Evolutionary conservation across 2,888 invertebrate genomes (phyloP).

Genomic region (Ceraclea dissimilis): DNA sequence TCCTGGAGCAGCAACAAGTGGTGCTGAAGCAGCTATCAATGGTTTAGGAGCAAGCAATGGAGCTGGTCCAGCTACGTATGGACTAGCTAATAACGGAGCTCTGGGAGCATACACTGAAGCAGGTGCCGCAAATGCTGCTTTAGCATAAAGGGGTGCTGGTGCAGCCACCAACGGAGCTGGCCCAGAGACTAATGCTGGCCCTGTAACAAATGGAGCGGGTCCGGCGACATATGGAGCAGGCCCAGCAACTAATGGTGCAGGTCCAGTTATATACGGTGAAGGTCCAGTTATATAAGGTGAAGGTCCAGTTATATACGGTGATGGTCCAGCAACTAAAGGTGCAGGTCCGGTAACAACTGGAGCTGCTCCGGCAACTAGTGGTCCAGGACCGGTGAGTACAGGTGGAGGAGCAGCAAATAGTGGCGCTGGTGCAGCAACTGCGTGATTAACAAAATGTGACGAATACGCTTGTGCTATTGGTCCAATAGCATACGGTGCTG

Average conservation of each 20-base stretch:
- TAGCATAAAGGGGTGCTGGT: conserved; percentile 9
- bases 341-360: conserved; percentile 9
- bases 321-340: conserved; percentile 9
- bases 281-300: conserved; percentile 14
- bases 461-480: conserved; percentile 73
- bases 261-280: conserved; percentile 12
- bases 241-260: conserved; percentile 10
- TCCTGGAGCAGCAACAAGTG: conserved; percentile 8
- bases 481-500: conserved; percentile 33
- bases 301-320: conserved; percentile 13
- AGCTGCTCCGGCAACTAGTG: conserved; percentile 30
- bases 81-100: background rate
- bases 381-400: conserved; percentile 47
- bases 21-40: conserved; percentile 7
- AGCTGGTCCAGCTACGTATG: conserved; percentile 7
- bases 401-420: conserved; percentile 29
- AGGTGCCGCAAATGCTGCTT: conserved; percentile 8
- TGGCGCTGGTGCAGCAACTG: conserved; percentile 62
- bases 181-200: conserved; percentile 7
- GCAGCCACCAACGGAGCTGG: conserved; percentile 6
- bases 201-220: conserved; percentile 11
- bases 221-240: conserved; percentile 8
- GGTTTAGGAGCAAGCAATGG: conserved; percentile 14
- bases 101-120: conserved; percentile 8
- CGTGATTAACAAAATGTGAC: conserved; percentile 67